Conservation (phyloP, 1,140 invertebrate genomes). For the Lineus longissimus region DNA sequence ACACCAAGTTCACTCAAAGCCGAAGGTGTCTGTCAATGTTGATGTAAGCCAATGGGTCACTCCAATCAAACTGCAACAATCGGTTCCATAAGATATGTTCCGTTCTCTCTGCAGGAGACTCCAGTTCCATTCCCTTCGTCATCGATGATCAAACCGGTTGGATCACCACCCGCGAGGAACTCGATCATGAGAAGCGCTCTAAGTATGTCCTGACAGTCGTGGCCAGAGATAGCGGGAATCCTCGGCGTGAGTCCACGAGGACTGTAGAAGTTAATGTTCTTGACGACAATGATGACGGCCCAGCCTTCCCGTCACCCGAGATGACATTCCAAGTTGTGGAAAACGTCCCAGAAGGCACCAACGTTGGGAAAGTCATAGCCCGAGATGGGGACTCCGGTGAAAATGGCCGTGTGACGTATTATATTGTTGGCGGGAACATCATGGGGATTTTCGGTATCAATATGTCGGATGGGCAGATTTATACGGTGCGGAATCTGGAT, state of each 20-base stretch:
- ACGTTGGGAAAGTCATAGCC: conserved; percentile 70
- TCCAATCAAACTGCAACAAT: no score
- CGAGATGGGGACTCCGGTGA: conserved; percentile 64
- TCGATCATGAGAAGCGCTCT: conserved; percentile 86
- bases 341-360: conserved; percentile 88
- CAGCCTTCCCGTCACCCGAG: conserved; percentile 49
- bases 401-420: conserved; percentile 98
- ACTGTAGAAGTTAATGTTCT: conserved; percentile 36
- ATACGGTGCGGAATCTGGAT: conserved; percentile 89
- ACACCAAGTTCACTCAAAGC: no score
- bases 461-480: conserved; percentile 95
- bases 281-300: conserved; percentile 47
- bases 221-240: conserved; percentile 79
- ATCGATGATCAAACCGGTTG: conserved; percentile 78
- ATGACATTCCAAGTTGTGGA: conserved; percentile 83
- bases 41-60: no score
- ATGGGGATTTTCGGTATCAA: conserved; percentile 95
- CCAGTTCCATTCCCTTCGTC: conserved; percentile 59
- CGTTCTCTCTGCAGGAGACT: no score
- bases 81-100: no score
- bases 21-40: no score
- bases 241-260: conserved; percentile 56
- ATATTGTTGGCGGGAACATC: conserved; percentile 98
- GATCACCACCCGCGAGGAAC: conserved; percentile 77
- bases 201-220: conserved; percentile 80